Evolutionary conservation across 1,140 invertebrate species (phyloP).

Genomic region (Drosophila burlai): DNA sequence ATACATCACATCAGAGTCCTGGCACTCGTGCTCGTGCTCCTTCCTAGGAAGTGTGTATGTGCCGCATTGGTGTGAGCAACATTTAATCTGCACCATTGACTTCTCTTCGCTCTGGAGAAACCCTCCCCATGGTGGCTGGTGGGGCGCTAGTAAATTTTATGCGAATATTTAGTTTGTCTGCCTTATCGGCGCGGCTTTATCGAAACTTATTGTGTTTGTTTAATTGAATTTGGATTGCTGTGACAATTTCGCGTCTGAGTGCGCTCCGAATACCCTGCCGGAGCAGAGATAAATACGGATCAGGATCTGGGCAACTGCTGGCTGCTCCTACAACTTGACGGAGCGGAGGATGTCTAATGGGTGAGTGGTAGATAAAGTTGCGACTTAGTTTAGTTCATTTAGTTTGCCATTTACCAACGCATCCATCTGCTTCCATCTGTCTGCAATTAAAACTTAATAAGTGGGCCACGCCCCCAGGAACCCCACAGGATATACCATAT

Average conservation of each 20-base stretch:
- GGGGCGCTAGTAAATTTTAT: slow-evolving; percentile 74
- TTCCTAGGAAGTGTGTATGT: slow-evolving; percentile 16
- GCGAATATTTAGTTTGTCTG: slow-evolving; percentile 81
- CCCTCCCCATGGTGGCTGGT: background rate
- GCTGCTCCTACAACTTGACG: slow-evolving; percentile 25
- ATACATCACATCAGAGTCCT: slow-evolving; percentile 55
- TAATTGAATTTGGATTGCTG: slow-evolving; percentile 85
- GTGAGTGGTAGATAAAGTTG: slow-evolving; percentile 74
- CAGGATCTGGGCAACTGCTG: background rate
- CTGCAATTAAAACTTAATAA: slow-evolving; percentile 78
- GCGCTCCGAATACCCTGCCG: slow-evolving; percentile 54
- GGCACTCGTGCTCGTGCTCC: slow-evolving; percentile 1
- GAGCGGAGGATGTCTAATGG: slow-evolving; percentile 57
- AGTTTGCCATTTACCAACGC: slow-evolving; percentile 36
- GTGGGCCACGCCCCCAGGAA: slow-evolving; percentile 47
- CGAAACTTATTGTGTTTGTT: slow-evolving; percentile 85
- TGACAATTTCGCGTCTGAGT: slow-evolving; percentile 80
- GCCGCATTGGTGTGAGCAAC: slow-evolving; percentile 55
- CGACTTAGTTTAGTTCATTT: slow-evolving; percentile 82
- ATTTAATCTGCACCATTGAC: slow-evolving; percentile 85
- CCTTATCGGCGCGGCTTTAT: slow-evolving; percentile 82
- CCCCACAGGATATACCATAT: background rate
- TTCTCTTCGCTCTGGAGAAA: slow-evolving; percentile 52
- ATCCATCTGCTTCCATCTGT: slow-evolving; percentile 3
- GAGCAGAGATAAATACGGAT: slow-evolving; percentile 54